phyloP scores from a whole-genome alignment of 2,888 invertebrate genomes.

The Rugalucina vietnamica region DNA sequence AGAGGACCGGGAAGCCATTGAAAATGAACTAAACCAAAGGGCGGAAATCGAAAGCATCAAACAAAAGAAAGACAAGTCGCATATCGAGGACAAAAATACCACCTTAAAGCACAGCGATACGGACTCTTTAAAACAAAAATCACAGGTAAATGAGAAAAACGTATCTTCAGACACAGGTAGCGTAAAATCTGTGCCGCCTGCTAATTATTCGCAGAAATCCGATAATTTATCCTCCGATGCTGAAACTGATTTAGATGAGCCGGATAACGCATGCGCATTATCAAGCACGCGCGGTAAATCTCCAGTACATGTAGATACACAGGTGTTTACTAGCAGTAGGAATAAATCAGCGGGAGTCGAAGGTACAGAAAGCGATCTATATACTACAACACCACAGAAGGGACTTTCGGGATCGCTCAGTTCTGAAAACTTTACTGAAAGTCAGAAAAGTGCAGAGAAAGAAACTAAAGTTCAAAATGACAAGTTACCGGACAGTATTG shows the following conservation, averaged over 20 bases:
- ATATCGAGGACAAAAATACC: background rate
- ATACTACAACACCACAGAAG: constrained; percentile 8
- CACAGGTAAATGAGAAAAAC: background rate
- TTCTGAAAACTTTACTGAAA: constrained; percentile 23
- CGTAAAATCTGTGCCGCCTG: background rate
- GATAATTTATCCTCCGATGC: constrained; percentile 48
- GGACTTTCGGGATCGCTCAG: constrained; percentile 46
- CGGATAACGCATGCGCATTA: constrained; percentile 51
- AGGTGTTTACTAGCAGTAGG: constrained; percentile 63
- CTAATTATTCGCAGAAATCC: constrained; percentile 32
- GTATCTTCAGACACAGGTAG: background rate
- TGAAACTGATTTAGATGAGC: constrained; percentile 36
- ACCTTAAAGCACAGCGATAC: background rate
- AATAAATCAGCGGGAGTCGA: constrained; percentile 62
- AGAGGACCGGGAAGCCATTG: constrained; percentile 13
- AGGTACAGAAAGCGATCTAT: constrained; percentile 22
- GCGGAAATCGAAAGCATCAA: constrained; percentile 7
- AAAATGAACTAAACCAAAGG: background rate
- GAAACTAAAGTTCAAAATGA: constrained; percentile 25
- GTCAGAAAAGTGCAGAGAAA: constrained; percentile 22
- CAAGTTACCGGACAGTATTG: background rate
- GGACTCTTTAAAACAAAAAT: background rate
- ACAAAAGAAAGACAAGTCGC: background rate
- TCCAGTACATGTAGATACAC: constrained; percentile 62
- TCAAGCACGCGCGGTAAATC: constrained; percentile 47